These are phyloP conservation scores for Acrocera orbiculus DNA, from an alignment of 2,888 invertebrate genomes.

Conservation along the genomic window DNA sequence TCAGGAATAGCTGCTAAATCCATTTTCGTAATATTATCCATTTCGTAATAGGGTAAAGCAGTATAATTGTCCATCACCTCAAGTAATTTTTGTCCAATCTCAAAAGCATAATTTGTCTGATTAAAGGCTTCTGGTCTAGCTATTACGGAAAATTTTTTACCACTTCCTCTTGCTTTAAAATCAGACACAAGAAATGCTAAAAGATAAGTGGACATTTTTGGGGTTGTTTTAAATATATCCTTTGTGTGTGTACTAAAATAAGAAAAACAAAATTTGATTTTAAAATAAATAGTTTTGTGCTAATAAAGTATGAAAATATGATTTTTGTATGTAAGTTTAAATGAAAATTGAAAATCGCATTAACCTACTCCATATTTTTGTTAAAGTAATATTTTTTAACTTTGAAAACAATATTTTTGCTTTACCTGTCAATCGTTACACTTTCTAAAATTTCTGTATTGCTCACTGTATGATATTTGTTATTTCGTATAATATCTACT, in stretches of 20 bases:
- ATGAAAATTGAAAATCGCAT: too few species aligned
- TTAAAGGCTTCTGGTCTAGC: slow-evolving; percentile 48
- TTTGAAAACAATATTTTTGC: too few species aligned
- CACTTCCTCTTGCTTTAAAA: slow-evolving; percentile 24
- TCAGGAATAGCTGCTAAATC: slow-evolving; percentile 75
- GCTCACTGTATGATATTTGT: slow-evolving; percentile 14
- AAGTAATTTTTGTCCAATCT: slow-evolving; percentile 39
- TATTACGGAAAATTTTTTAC: slow-evolving; percentile 34
- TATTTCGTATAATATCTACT: slow-evolving; percentile 40
- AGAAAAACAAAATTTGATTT: slow-evolving; percentile 23
- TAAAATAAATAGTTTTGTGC: too few species aligned
- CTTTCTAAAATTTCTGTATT: slow-evolving; percentile 17
- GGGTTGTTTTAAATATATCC: slow-evolving; percentile 30
- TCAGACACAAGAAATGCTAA: slow-evolving; percentile 59
- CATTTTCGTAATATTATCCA: slow-evolving; percentile 49
- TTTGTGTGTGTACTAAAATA: too few species aligned
- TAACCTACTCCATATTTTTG: too few species aligned
- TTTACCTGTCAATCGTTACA: too few species aligned
- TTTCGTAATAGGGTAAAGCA: slow-evolving; percentile 34
- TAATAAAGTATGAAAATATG: not conserved
- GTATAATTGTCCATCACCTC: slow-evolving; percentile 39
- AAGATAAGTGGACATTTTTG: slow-evolving; percentile 61
- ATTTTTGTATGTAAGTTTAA: too few species aligned
- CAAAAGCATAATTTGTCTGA: slow-evolving; percentile 46
- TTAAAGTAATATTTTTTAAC: too few species aligned